Base-by-base conservation (phyloP, 2,113 vertebrate genomes). In the Apodemus sylvaticus region DNA sequence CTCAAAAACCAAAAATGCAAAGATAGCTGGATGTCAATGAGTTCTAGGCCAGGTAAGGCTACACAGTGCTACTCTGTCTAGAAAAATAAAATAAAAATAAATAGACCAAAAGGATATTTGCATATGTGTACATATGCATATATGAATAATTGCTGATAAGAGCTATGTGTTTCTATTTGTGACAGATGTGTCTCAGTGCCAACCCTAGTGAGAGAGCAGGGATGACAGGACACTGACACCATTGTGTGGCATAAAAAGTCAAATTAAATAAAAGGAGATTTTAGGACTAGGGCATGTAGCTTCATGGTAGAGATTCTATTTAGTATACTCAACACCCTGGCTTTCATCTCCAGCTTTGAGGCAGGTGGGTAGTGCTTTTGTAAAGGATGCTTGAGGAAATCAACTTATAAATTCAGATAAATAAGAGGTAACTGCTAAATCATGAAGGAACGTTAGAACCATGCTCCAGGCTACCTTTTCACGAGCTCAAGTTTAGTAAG, bases 391-490 rank as follows among this genome's bases (percentile, higher is more conserved):
- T 24, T 53, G 3, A 60, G 34, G 55, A 77, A 81, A 45, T 34
- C 66, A 20, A 22, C 3, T 6, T 8, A 36, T 31, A 19, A 55
- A 85, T 51, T 87, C n/a, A 53, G 36, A 64, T 64, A 55, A 81
- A 20, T 66, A 73, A n/a, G 53, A 26, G 55, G 5, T 42, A 70
- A 48, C 68, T 45, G 4, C 24, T 24, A 53, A 19, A 48, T 39
- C 29, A 42, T 0, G 16, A 7, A 0, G 0, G 45, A 73, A 31
- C 6, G 24, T n/a, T 93, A 39, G 45, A 17, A 19, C 20, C 17
- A n/a, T 45, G 13, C 3, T 45, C 62, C 17, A 51, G 36, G 71
- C 31, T 7, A 3, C 29, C 53, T 42, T 6, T 22, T 24, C 4
- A 55, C 7, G 74, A 29, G 16, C 26, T 78, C 36, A 24, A 19